Evolutionary conservation across 2,888 invertebrate genomes (phyloP), one percentile per base, ranked within the genome.

Genomic region (Silvanus unidentatus): DNA sequence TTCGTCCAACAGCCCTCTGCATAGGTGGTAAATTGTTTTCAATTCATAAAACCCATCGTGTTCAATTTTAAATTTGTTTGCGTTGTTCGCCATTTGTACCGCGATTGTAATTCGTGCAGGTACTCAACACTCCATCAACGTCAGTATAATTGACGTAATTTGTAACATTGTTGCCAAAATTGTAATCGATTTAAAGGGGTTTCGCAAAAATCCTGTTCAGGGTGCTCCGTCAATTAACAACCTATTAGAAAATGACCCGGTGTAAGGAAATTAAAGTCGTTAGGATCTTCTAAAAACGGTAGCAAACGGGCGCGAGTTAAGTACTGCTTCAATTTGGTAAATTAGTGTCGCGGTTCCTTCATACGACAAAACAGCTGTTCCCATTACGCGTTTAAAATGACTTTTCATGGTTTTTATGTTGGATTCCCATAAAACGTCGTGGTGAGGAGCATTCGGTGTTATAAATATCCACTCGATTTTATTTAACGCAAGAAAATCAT

Each of bases 341-440:
- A 62, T 14, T 10, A 64, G 9, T 1, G 63, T 66, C 14, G 40
- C 11, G 29, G 63, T 51, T 36, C 62, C 59, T 49, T 66, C 64
- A 41, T 44, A 60, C 6, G 55, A 64, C 4, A 64, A 41, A 1
- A 39, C 37, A 1, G 40, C 8, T 14, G 47, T 48, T 1, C 57
- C 59, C 3, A 58, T 27, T 0, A 61, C 39, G 29, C 58, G 40
- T 29, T 49, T 48, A 9, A 66, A 14, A 43, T 62, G 63, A 44
- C 39, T 45, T 47, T 69, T 66, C 0, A 55, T 42, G 1, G 53
- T 49, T 22, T 22, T 22, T 22, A 22, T 22, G 22, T 22, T 22
- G 8, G 22, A 3, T 39, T 68, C 67, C 63, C 63, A 64, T 4
- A 65, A 29, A 10, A 64, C 64, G 2, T 64, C 63, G 13, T 12